A percentile compares a stretch with the other conserved stretches of the same genome.
Conservation (phyloP, 2,888 invertebrate species). For the Cynaeus angustus region DNA sequence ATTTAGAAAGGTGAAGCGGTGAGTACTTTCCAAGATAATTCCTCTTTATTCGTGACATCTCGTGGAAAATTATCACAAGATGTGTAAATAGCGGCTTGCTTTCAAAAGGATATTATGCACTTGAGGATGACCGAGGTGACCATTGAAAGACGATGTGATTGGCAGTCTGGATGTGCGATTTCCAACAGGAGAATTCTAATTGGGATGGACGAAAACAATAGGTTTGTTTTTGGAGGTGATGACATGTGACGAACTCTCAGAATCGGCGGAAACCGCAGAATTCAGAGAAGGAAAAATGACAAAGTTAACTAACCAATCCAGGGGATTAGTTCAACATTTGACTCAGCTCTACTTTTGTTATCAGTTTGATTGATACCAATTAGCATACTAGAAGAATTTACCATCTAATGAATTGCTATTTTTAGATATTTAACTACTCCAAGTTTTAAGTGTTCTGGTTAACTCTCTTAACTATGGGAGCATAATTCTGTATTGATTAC, state of each 20-base stretch:
- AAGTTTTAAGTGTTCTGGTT: too few species aligned
- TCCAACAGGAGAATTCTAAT: conserved; percentile 4
- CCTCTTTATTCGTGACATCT: conserved; percentile 40
- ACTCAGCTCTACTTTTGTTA: too few species aligned
- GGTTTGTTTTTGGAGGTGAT: conserved; percentile 4
- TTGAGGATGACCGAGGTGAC: background rate
- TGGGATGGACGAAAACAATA: conserved; percentile 2
- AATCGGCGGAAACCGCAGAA: too few species aligned
- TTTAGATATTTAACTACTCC: too few species aligned
- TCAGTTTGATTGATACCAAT: too few species aligned
- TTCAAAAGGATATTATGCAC: conserved; percentile 9
- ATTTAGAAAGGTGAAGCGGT: conserved; percentile 30
- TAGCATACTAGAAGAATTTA: too few species aligned
- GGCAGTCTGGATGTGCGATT: conserved; percentile 4
- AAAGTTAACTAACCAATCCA: too few species aligned
- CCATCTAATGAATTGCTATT: too few species aligned
- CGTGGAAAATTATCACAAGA: conserved; percentile 35
- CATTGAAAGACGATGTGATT: background rate
- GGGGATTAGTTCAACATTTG: too few species aligned
- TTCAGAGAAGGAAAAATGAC: too few species aligned
- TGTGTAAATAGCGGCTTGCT: conserved; percentile 28
- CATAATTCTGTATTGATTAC: too few species aligned
- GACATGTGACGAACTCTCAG: conserved; percentile 3
- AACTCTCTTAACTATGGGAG: too few species aligned
- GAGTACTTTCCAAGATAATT: conserved; percentile 28